Conservation (phyloP, 2,797 vertebrate species). For the Sardinella longiceps region DNA sequence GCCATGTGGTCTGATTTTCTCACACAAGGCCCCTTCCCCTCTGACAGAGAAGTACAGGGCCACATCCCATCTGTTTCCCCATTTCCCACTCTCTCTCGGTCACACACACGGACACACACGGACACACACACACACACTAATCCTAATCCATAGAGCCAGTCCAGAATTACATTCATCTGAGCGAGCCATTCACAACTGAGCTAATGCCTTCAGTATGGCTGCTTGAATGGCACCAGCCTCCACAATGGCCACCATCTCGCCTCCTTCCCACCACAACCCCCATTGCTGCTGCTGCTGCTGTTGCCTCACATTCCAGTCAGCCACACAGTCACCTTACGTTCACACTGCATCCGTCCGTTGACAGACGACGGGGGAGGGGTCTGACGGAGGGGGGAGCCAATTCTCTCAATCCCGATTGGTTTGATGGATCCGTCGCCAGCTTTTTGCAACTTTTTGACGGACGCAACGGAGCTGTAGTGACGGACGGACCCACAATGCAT, state of each 20-base stretch:
- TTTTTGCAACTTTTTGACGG: no score
- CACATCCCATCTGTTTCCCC: slow-evolving; percentile 17
- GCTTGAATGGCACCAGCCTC: neutral
- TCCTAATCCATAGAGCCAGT: slow-evolving; percentile 53
- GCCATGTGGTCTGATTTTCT: neutral
- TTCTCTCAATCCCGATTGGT: no score
- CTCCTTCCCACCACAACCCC: neutral
- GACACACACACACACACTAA: slow-evolving; percentile 37
- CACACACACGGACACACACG: neutral
- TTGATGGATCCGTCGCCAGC: no score
- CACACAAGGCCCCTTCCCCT: neutral
- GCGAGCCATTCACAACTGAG: slow-evolving; percentile 45
- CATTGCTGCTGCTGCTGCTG: no score
- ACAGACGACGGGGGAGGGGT: no score
- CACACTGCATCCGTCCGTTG: no score
- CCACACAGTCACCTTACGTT: no score
- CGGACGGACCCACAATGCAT: no score
- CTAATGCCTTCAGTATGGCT: slow-evolving; percentile 69
- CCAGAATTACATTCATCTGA: slow-evolving; percentile 64
- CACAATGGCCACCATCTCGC: neutral
- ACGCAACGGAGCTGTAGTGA: no score
- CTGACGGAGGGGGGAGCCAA: no score
- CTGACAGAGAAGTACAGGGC: neutral
- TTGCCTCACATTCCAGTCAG: no score
- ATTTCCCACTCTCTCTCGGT: slow-evolving; percentile 17